A percentile compares a stretch with the other conserved stretches of the same genome.
These are phyloP conservation scores for Galerucella pusilla DNA, from an alignment of 2,888 invertebrate species.

Conservation along the genomic window DNA sequence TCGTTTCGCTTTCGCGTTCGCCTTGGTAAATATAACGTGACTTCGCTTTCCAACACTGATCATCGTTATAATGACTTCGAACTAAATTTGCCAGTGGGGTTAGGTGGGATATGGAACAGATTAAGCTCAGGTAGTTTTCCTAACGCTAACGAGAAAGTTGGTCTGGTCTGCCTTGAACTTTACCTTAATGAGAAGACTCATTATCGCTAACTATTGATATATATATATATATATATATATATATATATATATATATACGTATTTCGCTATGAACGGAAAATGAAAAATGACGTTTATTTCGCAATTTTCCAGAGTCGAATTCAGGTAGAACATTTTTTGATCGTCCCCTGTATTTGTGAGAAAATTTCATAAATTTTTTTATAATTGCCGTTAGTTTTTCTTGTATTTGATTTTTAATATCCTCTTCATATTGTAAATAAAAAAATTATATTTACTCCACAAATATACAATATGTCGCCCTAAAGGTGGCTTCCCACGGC, in stretches of 20 bases:
- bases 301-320: background rate
- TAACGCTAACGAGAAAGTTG: slow-evolving; percentile 29
- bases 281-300: slow-evolving; percentile 2
- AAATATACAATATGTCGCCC: no score
- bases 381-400: no score
- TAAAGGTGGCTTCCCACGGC: no score
- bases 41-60: slow-evolving; percentile 13
- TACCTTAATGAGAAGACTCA: slow-evolving; percentile 30
- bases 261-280: background rate
- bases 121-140: slow-evolving; percentile 26
- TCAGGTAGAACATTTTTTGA: background rate
- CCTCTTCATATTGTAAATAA: no score
- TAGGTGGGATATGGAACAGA: background rate
- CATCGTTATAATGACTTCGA: slow-evolving; percentile 23
- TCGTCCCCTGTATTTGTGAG: no score
- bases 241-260: slow-evolving; percentile 1
- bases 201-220: slow-evolving; percentile 34
- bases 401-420: no score
- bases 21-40: slow-evolving; percentile 15
- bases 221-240: slow-evolving; percentile 2
- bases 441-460: no score
- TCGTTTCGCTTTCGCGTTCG: background rate
- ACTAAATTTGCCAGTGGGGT: slow-evolving; percentile 13
- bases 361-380: no score
- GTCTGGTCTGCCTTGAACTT: slow-evolving; percentile 15